Conservation (phyloP, 2,113 vertebrate genomes). For the Silurus glanis region DNA sequence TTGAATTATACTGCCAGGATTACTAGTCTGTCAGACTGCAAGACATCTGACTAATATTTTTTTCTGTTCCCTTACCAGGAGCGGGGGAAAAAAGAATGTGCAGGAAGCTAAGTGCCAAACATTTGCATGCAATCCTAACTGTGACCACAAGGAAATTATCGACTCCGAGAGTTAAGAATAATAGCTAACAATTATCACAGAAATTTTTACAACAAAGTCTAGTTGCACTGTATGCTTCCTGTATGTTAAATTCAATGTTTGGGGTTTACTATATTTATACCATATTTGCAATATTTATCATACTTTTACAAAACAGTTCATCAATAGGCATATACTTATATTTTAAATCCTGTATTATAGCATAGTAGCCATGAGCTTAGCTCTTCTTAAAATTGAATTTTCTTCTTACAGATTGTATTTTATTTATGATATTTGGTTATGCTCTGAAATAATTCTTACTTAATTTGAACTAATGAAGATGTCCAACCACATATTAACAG, state of each 20-base stretch:
- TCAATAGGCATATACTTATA: too few species aligned
- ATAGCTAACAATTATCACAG: background rate
- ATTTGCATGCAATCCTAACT: background rate
- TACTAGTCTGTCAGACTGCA: background rate
- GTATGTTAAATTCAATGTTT: background rate
- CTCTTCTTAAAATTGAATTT: too few species aligned
- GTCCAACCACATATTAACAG: too few species aligned
- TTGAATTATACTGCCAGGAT: background rate
- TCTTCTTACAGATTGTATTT: too few species aligned
- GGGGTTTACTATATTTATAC: too few species aligned
- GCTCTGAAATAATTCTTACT: too few species aligned
- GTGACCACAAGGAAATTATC: background rate
- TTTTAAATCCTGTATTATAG: too few species aligned
- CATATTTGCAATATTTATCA: too few species aligned
- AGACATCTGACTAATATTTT: background rate
- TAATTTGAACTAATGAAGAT: too few species aligned
- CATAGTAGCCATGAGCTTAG: too few species aligned
- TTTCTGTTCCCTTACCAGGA: background rate
- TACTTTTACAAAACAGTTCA: too few species aligned
- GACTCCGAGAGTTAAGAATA: background rate
- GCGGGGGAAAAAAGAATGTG: background rate
- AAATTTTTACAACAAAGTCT: background rate
- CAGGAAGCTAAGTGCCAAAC: background rate
- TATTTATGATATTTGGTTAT: too few species aligned
- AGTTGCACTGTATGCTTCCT: background rate